Base-by-base conservation (phyloP, 2,113 vertebrate species). In the Plotosus lineatus region DNA sequence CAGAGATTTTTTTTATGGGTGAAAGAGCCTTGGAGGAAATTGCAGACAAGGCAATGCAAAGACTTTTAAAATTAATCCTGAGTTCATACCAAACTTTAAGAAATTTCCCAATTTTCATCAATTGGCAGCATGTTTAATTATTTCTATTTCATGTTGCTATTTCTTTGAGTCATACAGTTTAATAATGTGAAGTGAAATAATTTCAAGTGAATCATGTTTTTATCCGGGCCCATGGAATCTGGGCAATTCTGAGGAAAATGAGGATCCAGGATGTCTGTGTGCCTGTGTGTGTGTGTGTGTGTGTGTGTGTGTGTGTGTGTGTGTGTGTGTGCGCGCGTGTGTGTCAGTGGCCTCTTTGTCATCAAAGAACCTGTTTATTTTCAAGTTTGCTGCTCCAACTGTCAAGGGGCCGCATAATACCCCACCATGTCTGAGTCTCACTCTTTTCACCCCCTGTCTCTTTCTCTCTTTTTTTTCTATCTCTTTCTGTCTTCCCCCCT, bases 261-360 rank as follows among this genome's bases (percentile, higher is more conserved):
- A 80, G 75, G 78, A 75, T 79, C 56, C 56, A 46, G 38, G 42
- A 28, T 14, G 17, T n/a, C n/a, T n/a, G n/a, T n/a, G n/a, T n/a
- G n/a, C n/a, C n/a, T n/a, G 9, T 65, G 61, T 38, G 36, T 65
- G 33, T 63, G 19, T 66, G 53, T 79, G 83, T 85, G 78, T 82
- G 88, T 81, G 84, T 81, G 90, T 88, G 84, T 85, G 85, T 84
- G 88, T 88, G 87, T 75, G 77, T 85, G 89, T 88, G 90, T 89
- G 81, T 86, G 90, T 89, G 88, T 85, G 90, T 88, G 90, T 88
- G 86, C 6, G 90, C 90, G 86, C 86, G 91, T 90, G 91, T 86
- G 92, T 91, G 90, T 93, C 92, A 94, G 92, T 93, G 93, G 92
- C 89, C 88, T 92, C 93, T 95, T 94, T 94, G 94, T 94, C 91